These are phyloP conservation scores for Sphaerophoria rueppellii DNA, from an alignment of 2,888 invertebrate species.

Conservation along the genomic window DNA sequence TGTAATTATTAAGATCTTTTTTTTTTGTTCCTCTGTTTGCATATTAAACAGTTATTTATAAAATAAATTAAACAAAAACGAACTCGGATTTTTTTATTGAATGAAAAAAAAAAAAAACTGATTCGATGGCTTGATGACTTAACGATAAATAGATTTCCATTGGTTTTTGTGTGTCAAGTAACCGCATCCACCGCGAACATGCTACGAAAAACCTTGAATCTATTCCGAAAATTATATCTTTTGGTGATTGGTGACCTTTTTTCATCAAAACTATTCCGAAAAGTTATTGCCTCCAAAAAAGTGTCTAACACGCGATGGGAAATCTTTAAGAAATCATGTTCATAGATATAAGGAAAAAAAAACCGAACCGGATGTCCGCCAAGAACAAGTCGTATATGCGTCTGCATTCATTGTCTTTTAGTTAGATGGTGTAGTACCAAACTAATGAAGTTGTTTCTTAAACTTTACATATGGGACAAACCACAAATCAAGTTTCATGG, in stretches of 20 bases:
- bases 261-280: too few relatives aligned
- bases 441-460: background rate
- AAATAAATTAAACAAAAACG: background rate
- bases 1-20: background rate
- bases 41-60: slow-evolving; percentile 5
- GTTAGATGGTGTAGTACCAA: too few relatives aligned
- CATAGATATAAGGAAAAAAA: too few relatives aligned
- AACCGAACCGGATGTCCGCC: too few relatives aligned
- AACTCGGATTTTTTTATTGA: too few relatives aligned
- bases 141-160: too few relatives aligned
- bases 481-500: background rate
- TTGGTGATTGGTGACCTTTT: too few relatives aligned
- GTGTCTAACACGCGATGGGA: slow-evolving; percentile 47
- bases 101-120: too few relatives aligned
- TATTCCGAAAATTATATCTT: slow-evolving; percentile 41
- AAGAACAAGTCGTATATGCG: too few relatives aligned
- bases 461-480: slow-evolving; percentile 10
- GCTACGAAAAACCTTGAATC: slow-evolving; percentile 32
- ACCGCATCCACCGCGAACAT: background rate
- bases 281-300: slow-evolving; percentile 16
- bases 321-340: background rate
- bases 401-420: too few relatives aligned
- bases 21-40: slow-evolving; percentile 7
- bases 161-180: background rate
- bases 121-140: too few relatives aligned